Conservation (phyloP, 2,113 vertebrate genomes). For the Gorsachius goisagi region DNA sequence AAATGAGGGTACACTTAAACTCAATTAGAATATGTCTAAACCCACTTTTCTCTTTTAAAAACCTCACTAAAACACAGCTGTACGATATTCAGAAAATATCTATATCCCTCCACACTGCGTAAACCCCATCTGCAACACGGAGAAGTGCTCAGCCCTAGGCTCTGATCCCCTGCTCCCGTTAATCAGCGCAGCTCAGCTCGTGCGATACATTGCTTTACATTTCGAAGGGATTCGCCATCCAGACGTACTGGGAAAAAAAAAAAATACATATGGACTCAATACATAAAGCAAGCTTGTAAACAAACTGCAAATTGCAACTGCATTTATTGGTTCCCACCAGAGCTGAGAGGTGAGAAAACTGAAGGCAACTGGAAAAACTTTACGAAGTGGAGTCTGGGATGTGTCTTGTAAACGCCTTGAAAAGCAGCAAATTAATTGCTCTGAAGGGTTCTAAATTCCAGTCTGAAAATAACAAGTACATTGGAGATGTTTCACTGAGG, state of each 20-base stretch:
- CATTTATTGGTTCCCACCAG: not conserved
- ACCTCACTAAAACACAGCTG: not conserved
- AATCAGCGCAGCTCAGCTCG: not conserved
- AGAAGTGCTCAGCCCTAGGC: not conserved
- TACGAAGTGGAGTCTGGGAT: not conserved
- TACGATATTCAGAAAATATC: not conserved
- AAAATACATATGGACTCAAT: not conserved
- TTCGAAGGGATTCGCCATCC: not conserved
- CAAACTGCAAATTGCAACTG: not conserved
- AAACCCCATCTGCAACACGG: not conserved
- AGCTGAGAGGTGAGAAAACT: not conserved
- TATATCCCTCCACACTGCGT: not conserved
- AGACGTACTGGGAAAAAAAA: too few species aligned
- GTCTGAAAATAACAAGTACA: not conserved
- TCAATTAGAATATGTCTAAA: not conserved
- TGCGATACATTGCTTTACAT: accelerated
- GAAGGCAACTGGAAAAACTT: not conserved
- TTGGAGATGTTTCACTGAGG: not conserved
- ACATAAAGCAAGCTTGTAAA: not conserved
- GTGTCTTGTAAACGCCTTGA: not conserved
- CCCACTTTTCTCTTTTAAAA: not conserved
- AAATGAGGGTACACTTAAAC: not conserved
- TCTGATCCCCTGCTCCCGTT: not conserved
- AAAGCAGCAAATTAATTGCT: not conserved
- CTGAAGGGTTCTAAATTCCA: not conserved